phyloP scores from a whole-genome alignment of 2,888 invertebrate species.

The Anthophora plumipes region DNA sequence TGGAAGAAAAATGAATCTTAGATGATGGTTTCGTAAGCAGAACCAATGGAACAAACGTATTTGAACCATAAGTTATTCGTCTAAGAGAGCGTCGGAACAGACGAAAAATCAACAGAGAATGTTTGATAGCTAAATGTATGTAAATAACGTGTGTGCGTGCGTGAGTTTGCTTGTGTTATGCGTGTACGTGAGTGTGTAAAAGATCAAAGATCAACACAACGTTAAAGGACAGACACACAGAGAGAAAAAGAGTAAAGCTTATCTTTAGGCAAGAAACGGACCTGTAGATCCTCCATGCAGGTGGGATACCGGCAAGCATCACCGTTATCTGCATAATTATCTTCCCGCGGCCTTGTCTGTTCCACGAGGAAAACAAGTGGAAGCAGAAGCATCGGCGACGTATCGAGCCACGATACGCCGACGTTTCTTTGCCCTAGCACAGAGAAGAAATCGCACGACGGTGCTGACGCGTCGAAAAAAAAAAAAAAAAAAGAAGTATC shows the following conservation, averaged over 20 bases:
- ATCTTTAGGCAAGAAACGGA: conserved; percentile 63
- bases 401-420: conserved; percentile 55
- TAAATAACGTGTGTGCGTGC: background rate
- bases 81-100: background rate
- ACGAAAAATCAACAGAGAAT: background rate
- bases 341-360: conserved; percentile 63
- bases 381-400: conserved; percentile 51
- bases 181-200: background rate
- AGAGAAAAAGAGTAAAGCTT: conserved; percentile 29
- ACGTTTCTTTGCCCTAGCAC: conserved; percentile 33
- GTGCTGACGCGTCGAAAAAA: conserved; percentile 14
- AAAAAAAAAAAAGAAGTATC: conserved; percentile 12
- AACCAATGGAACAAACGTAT: background rate
- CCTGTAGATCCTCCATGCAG: conserved; percentile 66
- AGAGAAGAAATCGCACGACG: conserved; percentile 11
- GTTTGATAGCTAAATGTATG: no score
- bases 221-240: conserved; percentile 22
- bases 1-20: conserved; percentile 12
- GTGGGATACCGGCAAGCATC: conserved; percentile 51
- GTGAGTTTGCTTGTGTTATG: no score
- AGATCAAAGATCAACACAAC: conserved; percentile 40
- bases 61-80: background rate
- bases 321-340: conserved; percentile 67
- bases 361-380: conserved; percentile 60
- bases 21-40: conserved; percentile 6